These are phyloP conservation scores for Phylloscopus whistleri DNA, from an alignment of 2,113 vertebrate genomes.

Conservation along the genomic window DNA sequence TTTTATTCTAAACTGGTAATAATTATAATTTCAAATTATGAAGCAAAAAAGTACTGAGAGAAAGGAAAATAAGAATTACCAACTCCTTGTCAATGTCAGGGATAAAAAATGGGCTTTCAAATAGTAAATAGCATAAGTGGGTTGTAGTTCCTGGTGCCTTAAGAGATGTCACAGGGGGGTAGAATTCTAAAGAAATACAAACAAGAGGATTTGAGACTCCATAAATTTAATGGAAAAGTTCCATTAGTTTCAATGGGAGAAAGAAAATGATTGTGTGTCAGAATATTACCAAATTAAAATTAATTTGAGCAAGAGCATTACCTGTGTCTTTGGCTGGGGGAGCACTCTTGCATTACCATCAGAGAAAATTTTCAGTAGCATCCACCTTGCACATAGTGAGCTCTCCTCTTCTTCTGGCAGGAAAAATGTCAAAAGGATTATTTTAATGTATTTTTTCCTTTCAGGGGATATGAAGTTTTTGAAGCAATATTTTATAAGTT, in stretches of 20 bases:
- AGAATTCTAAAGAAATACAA: neutral
- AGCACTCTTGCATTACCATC: neutral
- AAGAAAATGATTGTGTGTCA: neutral
- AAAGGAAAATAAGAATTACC: slow-evolving; percentile 3
- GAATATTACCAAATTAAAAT: neutral
- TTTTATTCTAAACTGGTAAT: neutral
- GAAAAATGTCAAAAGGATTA: neutral
- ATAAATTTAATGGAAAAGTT: neutral
- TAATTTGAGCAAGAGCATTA: neutral
- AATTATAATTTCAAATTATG: slow-evolving; percentile 16
- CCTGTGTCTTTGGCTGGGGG: neutral
- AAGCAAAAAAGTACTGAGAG: neutral
- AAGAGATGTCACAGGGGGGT: neutral
- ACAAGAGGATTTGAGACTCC: neutral
- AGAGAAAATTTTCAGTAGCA: neutral
- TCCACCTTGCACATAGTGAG: rapidly evolving
- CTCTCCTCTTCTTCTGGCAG: neutral
- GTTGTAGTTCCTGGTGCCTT: neutral
- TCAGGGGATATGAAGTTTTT: neutral
- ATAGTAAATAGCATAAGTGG: neutral
- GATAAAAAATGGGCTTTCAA: neutral
- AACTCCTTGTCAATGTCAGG: neutral
- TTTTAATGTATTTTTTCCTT: neutral
- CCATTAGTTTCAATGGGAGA: neutral
- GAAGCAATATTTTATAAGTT: neutral